Conservation (phyloP, 2,888 invertebrate species). For the Nomada flava region DNA sequence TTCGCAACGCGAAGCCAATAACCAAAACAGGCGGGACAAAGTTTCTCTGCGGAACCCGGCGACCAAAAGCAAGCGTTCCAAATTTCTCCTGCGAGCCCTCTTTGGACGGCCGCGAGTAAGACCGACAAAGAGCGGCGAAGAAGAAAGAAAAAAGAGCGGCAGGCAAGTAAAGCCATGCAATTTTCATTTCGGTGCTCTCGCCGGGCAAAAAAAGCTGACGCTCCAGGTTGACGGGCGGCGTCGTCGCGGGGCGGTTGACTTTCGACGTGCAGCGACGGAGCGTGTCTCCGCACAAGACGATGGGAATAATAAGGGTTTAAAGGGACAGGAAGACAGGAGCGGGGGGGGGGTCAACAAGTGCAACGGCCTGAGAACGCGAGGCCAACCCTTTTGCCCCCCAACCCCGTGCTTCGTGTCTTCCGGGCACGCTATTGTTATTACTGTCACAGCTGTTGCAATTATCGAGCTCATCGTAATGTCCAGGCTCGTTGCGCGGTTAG, state of each 20-base stretch:
- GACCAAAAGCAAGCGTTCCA: no score
- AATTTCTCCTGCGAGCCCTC: no score
- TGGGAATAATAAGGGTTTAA: constrained; percentile 59
- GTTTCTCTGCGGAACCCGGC: no score
- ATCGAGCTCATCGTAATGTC: constrained; percentile 77
- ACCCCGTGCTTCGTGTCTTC: constrained; percentile 41
- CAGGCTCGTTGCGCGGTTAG: constrained; percentile 70
- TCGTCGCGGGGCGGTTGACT: constrained; percentile 8
- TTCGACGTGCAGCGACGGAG: constrained; percentile 25
- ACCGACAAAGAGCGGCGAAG: no score
- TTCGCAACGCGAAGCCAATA: no score
- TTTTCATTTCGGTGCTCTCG: no score
- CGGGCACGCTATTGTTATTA: constrained; percentile 78
- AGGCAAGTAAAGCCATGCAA: no score
- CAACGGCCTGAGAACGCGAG: constrained; percentile 70
- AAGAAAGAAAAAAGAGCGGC: no score
- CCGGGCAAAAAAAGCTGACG: neutral
- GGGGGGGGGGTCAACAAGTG: constrained; percentile 52
- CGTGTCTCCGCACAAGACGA: constrained; percentile 55
- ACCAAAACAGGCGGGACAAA: no score
- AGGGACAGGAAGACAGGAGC: constrained; percentile 15
- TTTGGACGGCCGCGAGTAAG: no score
- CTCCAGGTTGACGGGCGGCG: neutral
- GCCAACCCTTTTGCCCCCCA: constrained; percentile 15
- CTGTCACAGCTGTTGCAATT: constrained; percentile 80